Base-by-base conservation (phyloP, 2,888 invertebrate genomes). In the Sipunculus nudus region DNA sequence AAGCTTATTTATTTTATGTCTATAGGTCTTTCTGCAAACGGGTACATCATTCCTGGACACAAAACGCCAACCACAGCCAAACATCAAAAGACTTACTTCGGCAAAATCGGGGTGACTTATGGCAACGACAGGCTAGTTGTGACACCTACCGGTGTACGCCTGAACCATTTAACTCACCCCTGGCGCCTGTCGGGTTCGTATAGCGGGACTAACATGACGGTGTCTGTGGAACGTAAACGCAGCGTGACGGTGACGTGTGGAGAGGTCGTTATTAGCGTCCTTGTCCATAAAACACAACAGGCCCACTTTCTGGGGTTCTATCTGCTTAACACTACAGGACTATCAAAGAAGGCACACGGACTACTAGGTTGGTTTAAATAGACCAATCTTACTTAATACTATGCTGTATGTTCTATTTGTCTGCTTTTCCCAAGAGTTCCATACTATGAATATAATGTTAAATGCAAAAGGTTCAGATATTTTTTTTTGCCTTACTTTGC, bases 231-330 rank as follows among this genome's bases (percentile, higher is more conserved):
- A n/a, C n/a, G n/a, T n/a, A n/a, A n/a, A n/a, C n/a, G n/a, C n/a
- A n/a, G n/a, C 28, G 26, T 31, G 2, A 59, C 48, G 1, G 16
- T 49, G 19, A 31, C 19, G 0, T 13, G 25, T 13, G 57, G 57
- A 19, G n/a, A 16, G 13, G 16, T 57, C 16, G 13, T 10, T n/a
- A 10, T 48, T 5, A 38, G 13, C 23, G n/a, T 47, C 26, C 26
- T 29, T 3, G 19, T 6, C 29, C 31, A 50, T 25, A 49, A 32
- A 25, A n/a, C n/a, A n/a, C n/a, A n/a, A n/a, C n/a, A n/a, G 32
- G 56, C 63, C 39, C 43, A 47, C 45, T 67, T 54, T 40, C 47
- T 67, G 26, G 67, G 67, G n/a, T 60, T 67, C 40, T 67, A 67
- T 41, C 28, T 67, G 19, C 41, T 54, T 16, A 39, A 60, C 28